A percentile compares a stretch with the other conserved stretches of the same genome.
Evolutionary conservation across 2,888 invertebrate genomes (phyloP).

Genomic region (Drosophila villosipedis): DNA sequence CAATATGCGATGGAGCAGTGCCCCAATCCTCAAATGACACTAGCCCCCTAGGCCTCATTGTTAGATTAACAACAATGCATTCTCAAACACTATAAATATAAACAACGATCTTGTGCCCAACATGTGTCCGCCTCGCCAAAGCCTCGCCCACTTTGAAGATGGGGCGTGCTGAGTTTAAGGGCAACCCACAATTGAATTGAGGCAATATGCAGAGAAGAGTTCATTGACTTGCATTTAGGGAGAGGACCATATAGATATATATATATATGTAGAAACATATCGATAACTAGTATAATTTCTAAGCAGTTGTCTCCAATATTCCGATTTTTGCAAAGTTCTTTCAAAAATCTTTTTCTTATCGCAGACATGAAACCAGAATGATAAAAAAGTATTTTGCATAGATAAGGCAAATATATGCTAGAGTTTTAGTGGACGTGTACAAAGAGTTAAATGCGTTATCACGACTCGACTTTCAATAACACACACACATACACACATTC

Average conservation of each 20-base stretch:
- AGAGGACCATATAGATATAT: conserved; percentile 1
- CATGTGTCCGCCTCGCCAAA: conserved; percentile 42
- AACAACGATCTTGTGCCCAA: conserved; percentile 26
- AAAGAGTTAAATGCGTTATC: conserved; percentile 9
- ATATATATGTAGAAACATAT: not conserved
- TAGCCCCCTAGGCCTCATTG: conserved; percentile 23
- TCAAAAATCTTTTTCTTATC: conserved; percentile 18
- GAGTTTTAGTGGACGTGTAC: not conserved
- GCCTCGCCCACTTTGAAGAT: conserved; percentile 18
- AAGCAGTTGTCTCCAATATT: not conserved
- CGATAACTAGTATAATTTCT: not conserved
- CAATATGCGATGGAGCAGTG: conserved; percentile 10
- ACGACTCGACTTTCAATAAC: conserved; percentile 10
- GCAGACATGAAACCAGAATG: not conserved
- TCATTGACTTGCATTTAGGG: conserved; percentile 36
- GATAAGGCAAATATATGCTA: conserved; percentile 19
- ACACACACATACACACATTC: not conserved
- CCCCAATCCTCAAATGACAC: not conserved
- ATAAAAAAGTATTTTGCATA: conserved; percentile 50
- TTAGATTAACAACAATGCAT: conserved; percentile 50
- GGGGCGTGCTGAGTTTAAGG: conserved; percentile 24
- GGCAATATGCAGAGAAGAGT: conserved; percentile 29
- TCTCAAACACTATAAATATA: conserved; percentile 33
- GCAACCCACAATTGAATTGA: conserved; percentile 23
- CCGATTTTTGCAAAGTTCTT: not conserved